phyloP scores from a whole-genome alignment of 2,113 vertebrate genomes.

The Hippotragus niger region DNA sequence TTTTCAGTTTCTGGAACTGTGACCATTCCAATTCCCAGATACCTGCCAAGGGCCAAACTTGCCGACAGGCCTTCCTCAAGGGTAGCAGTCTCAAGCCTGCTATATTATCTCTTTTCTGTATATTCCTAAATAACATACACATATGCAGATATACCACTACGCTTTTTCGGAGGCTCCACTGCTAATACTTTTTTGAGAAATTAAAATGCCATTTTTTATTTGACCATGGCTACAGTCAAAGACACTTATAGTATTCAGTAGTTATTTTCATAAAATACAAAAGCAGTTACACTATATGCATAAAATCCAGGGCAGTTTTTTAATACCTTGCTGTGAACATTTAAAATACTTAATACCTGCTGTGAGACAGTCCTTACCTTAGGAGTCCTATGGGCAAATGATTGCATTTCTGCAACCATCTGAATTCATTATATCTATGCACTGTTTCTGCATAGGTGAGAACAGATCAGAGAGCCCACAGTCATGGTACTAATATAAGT shows the following conservation, averaged over 20 bases:
- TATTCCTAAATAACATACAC: neutral
- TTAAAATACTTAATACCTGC: constrained; percentile 14
- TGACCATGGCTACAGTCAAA: neutral
- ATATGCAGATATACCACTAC: neutral
- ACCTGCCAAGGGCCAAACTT: neutral
- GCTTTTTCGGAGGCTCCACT: neutral
- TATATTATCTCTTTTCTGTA: neutral
- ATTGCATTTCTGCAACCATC: neutral
- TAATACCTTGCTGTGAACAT: neutral
- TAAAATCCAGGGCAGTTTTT: neutral
- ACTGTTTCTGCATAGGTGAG: neutral
- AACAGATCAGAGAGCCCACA: neutral
- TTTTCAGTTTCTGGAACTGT: neutral
- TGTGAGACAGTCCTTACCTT: neutral
- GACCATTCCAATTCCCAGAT: neutral
- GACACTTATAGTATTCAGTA: neutral
- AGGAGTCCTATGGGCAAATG: neutral
- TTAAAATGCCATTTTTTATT: constrained; percentile 23
- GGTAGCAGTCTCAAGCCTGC: neutral
- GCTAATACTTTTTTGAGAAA: neutral
- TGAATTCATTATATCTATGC: neutral
- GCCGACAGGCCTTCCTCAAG: neutral
- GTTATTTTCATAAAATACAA: constrained; percentile 23
- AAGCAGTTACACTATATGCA: neutral
- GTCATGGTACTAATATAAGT: neutral